Evolutionary conservation across 2,888 invertebrate genomes (phyloP).

Genomic region (Spatulosminthurus flaviceps): DNA sequence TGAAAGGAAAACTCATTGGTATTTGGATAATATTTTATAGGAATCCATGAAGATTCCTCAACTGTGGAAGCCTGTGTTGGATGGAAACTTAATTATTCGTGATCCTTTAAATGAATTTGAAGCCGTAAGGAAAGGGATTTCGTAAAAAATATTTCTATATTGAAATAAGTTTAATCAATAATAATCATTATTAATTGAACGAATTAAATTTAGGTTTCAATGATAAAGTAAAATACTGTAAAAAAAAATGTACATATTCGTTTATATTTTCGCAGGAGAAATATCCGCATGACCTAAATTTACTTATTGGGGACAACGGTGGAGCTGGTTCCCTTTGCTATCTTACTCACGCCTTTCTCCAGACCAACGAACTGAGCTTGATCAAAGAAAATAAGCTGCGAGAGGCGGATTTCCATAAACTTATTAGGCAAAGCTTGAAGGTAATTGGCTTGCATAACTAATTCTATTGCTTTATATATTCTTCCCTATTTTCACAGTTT

Average conservation of each 20-base stretch:
- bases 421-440: conserved; percentile 46
- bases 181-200: no score
- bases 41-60: conserved; percentile 56
- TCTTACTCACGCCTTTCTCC: conserved; percentile 35
- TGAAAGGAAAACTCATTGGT: no score
- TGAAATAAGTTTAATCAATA: no score
- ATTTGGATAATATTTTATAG: not conserved
- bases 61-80: conserved; percentile 64
- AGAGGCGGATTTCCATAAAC: conserved; percentile 42
- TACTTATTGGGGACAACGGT: conserved; percentile 63
- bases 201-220: no score
- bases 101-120: conserved; percentile 57
- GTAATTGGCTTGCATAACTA: conserved; percentile 15
- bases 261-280: no score
- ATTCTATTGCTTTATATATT: no score
- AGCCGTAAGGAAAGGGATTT: not conserved
- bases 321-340: conserved; percentile 64
- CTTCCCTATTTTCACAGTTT: no score
- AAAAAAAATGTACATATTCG: no score
- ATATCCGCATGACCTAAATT: conserved; percentile 51
- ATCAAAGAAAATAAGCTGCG: conserved; percentile 44
- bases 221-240: no score
- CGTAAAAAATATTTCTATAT: no score
- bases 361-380: conserved; percentile 29
- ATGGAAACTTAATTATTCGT: conserved; percentile 60